Evolutionary conservation across 2,888 invertebrate species (phyloP).

Genomic region (Pterostichus madidus): DNA sequence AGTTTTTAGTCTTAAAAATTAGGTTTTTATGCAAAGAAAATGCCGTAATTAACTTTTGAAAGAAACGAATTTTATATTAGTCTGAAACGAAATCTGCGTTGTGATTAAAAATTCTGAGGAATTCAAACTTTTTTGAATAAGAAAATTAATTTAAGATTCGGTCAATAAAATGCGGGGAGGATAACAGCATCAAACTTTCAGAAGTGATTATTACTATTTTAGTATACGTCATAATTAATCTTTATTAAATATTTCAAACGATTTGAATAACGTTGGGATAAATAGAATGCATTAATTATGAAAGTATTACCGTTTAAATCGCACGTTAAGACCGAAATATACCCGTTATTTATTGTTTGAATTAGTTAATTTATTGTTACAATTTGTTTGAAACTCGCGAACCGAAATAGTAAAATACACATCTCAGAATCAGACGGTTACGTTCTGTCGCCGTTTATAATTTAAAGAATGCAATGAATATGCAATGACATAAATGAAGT

Average conservation of each 20-base stretch:
- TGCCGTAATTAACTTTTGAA: constrained; percentile 42
- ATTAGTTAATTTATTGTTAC: constrained; percentile 33
- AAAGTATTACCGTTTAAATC: constrained; percentile 15
- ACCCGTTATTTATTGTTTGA: constrained; percentile 17
- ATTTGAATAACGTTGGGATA: constrained; percentile 1
- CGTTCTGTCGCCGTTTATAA: not conserved
- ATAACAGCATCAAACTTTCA: constrained; percentile 43
- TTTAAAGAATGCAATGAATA: constrained; percentile 32
- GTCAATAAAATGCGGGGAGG: constrained; percentile 2
- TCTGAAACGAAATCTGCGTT: constrained; percentile 13
- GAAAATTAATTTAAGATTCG: constrained; percentile 53
- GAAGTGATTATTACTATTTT: constrained; percentile 49
- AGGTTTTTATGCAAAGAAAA: constrained; percentile 33
- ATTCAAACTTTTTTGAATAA: constrained; percentile 47
- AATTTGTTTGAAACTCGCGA: not conserved
- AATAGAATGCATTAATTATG: constrained; percentile 49
- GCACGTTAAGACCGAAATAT: constrained; percentile 7
- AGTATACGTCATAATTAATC: constrained; percentile 49
- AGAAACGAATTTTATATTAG: constrained; percentile 23
- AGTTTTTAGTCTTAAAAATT: not conserved
- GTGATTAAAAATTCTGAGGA: constrained; percentile 47
- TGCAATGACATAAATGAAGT: constrained; percentile 33
- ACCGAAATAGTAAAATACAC: not conserved
- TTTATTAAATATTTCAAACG: constrained; percentile 42
- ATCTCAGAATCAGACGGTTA: not conserved